These are phyloP conservation scores for Periphyllus acericola DNA, from an alignment of 2,888 invertebrate species.

Conservation along the genomic window DNA sequence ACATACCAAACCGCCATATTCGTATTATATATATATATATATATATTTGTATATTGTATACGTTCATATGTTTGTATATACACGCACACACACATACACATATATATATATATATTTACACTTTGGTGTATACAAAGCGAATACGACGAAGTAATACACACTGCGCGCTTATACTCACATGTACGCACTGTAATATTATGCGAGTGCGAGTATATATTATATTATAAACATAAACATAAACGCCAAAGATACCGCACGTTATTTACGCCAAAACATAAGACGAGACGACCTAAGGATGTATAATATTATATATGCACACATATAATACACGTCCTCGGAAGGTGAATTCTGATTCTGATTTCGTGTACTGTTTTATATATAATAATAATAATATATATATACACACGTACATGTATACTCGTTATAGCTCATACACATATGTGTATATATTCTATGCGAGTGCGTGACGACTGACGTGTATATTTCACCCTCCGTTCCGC, in stretches of 20 bases:
- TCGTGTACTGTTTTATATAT: not conserved
- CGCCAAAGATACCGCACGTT: not conserved
- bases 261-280: slow-evolving; percentile 17
- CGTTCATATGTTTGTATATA: not conserved
- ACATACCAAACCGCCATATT: not conserved
- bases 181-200: not conserved
- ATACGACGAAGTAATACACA: slow-evolving; percentile 7
- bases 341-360: slow-evolving; percentile 4
- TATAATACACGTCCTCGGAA: not conserved
- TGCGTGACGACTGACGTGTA: not conserved
- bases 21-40: not conserved
- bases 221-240: not conserved
- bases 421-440: not conserved
- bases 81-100: not conserved
- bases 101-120: not conserved
- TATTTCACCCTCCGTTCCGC: not conserved
- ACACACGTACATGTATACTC: not conserved
- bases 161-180: not conserved
- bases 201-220: not conserved
- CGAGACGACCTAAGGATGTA: not conserved
- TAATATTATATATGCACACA: not conserved
- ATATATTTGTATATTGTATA: not conserved
- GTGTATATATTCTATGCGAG: not conserved
- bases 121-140: not conserved
- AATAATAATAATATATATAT: not conserved